Evolutionary conservation across 2,113 vertebrate species (phyloP).

Genomic region (Lophochroa leadbeateri): DNA sequence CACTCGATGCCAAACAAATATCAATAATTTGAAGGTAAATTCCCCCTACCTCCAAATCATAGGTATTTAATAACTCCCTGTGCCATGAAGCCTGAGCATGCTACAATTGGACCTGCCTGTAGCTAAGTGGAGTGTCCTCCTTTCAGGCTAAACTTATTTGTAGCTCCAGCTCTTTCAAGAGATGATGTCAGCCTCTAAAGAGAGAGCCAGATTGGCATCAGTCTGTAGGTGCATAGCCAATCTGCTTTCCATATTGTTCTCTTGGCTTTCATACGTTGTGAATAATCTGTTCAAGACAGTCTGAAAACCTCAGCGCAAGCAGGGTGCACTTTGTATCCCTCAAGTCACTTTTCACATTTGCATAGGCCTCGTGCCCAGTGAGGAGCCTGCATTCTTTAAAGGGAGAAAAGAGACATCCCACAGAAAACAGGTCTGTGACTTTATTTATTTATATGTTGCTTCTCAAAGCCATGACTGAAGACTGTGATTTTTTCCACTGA

Average conservation of each 20-base stretch:
- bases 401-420: background rate
- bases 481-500: constrained; percentile 39
- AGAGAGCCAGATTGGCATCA: constrained; percentile 15
- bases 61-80: background rate
- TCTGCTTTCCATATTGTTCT: constrained; percentile 54
- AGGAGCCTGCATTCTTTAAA: background rate
- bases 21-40: background rate
- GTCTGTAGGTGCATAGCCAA: constrained; percentile 5
- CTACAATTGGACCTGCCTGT: background rate
- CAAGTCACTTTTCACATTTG: background rate
- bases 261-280: constrained; percentile 25
- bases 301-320: constrained; percentile 9
- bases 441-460: constrained; percentile 17
- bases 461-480: constrained; percentile 30
- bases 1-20: background rate
- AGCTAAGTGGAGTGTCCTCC: background rate
- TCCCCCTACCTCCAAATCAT: background rate
- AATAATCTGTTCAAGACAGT: constrained; percentile 37
- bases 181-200: constrained; percentile 21
- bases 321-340: background rate
- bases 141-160: background rate
- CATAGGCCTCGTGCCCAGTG: background rate
- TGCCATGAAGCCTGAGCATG: background rate
- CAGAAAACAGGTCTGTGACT: background rate
- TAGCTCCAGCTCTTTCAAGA: constrained; percentile 6